phyloP scores from a whole-genome alignment of 2,888 invertebrate species.

The Nemapogon koenigi region DNA sequence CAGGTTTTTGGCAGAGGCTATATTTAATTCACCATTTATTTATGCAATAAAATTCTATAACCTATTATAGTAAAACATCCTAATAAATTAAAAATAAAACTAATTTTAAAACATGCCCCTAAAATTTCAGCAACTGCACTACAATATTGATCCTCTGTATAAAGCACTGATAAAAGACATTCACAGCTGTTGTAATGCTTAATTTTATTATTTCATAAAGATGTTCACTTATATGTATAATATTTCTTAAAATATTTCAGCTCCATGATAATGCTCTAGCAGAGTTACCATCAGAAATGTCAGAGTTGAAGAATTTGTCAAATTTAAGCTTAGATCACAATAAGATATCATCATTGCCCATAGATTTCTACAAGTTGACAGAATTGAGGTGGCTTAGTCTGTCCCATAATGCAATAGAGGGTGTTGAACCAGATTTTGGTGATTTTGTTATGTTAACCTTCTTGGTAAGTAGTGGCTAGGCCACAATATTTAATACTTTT shows the following conservation, averaged over 20 bases:
- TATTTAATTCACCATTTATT: no score
- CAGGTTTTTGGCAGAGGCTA: no score
- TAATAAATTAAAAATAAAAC: no score
- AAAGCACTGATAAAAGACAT: no score
- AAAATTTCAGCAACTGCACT: no score
- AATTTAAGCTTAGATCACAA: slow-evolving; percentile 75
- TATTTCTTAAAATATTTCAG: slow-evolving; percentile 58
- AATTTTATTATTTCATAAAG: slow-evolving; percentile 6
- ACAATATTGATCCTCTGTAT: no score
- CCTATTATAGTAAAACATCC: no score
- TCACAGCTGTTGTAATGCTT: slow-evolving; percentile 6
- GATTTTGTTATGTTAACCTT: slow-evolving; percentile 76
- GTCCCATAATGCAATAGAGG: slow-evolving; percentile 74
- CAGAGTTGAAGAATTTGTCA: slow-evolving; percentile 69
- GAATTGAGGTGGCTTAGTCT: slow-evolving; percentile 75
- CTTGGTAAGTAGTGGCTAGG: slow-evolving; percentile 47
- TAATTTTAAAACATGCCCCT: no score
- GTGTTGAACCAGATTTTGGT: slow-evolving; percentile 74
- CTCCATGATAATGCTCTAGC: slow-evolving; percentile 84
- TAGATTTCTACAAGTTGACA: slow-evolving; percentile 71
- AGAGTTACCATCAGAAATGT: slow-evolving; percentile 75
- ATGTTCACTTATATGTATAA: no score
- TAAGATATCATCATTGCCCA: slow-evolving; percentile 67
- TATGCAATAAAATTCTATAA: no score
- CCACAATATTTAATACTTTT: no score